A percentile compares a stretch with the other conserved stretches of the same genome.
phyloP scores from a whole-genome alignment of 2,113 vertebrate species.

The Erythrocercus mccallii region DNA sequence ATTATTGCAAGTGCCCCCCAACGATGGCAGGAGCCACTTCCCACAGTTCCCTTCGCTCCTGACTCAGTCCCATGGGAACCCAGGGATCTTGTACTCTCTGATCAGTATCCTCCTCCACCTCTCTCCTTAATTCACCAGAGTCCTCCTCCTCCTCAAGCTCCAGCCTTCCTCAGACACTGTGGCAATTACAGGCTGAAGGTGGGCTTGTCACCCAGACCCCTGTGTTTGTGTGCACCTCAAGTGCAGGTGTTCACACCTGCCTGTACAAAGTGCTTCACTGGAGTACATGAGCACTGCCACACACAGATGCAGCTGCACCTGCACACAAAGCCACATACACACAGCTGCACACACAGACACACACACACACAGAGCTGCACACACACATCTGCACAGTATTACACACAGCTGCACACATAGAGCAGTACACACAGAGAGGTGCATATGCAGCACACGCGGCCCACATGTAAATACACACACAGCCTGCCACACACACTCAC shows the following conservation, averaged over 20 bases:
- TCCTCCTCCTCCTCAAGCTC: neutral
- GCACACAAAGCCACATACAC: neutral
- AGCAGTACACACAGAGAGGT: neutral
- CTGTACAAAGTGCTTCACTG: neutral
- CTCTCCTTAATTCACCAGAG: neutral
- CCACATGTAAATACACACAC: neutral
- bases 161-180: neutral
- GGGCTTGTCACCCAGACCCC: neutral
- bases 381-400: neutral
- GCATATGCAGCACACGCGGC: neutral
- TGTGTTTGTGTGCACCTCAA: no score
- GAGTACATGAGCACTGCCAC: neutral
- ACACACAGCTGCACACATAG: neutral
- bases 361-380: neutral
- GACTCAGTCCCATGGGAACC: neutral
- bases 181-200: neutral
- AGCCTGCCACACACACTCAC: neutral
- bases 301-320: neutral
- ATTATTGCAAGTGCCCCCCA: neutral
- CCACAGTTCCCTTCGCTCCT: neutral
- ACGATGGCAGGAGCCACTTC: neutral
- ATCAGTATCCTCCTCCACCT: neutral
- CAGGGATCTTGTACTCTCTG: neutral
- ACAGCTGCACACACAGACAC: neutral
- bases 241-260: neutral